phyloP scores from a whole-genome alignment of 2,113 vertebrate species.

The Halcyon senegalensis region DNA sequence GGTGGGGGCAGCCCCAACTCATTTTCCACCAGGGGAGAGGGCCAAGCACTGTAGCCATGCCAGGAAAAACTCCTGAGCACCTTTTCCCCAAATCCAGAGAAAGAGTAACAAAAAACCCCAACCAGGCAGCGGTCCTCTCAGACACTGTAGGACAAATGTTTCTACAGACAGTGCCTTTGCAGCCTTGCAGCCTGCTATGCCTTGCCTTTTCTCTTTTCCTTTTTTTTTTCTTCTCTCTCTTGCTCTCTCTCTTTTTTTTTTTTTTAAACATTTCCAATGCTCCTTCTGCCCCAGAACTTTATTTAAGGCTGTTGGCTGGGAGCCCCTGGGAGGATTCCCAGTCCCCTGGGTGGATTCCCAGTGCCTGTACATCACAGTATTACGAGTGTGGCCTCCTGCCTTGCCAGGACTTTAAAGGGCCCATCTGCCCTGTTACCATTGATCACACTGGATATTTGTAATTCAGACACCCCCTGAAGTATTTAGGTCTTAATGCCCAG shows the following conservation, averaged over 20 bases:
- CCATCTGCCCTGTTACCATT: neutral
- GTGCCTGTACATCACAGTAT: neutral
- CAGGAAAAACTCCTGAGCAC: neutral
- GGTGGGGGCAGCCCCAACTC: neutral
- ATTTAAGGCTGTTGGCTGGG: constrained; percentile 37
- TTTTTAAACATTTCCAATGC: neutral
- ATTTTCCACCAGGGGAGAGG: neutral
- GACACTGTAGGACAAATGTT: neutral
- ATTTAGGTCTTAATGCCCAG: neutral
- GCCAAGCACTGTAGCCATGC: neutral
- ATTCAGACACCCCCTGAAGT: neutral
- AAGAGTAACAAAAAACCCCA: neutral
- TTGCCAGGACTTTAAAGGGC: constrained; percentile 27
- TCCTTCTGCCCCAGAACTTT: constrained; percentile 13
- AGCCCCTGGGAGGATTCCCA: constrained; percentile 28
- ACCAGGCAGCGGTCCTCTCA: neutral
- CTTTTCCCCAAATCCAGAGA: neutral
- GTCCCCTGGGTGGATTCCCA: neutral
- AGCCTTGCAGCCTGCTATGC: neutral
- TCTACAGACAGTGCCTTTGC: neutral
- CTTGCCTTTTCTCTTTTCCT: neutral
- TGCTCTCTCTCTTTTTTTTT: neutral
- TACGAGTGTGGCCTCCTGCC: neutral
- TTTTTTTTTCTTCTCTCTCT: too few species aligned
- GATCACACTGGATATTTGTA: neutral